phyloP scores from a whole-genome alignment of 1,140 invertebrate species.

The Drosophila varians region DNA sequence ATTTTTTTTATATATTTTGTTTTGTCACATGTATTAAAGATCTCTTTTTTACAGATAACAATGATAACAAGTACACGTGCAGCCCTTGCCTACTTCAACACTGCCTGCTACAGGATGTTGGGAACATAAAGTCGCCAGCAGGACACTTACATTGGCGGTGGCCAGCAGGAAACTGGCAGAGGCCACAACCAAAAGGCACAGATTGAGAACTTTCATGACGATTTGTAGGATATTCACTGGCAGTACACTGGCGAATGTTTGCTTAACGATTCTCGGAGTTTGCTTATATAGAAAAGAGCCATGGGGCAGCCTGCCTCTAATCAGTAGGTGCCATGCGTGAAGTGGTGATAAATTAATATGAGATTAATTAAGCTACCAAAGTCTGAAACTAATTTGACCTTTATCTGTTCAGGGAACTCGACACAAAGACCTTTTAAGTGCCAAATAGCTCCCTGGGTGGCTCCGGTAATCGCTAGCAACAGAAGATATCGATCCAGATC shows the following conservation, averaged over 20 bases:
- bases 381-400: slow-evolving; percentile 18
- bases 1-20: background rate
- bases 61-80: background rate
- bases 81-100: background rate
- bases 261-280: background rate
- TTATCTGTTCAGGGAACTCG: slow-evolving; percentile 32
- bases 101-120: no score
- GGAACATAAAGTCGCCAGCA: no score
- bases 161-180: slow-evolving; percentile 52
- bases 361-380: slow-evolving; percentile 45
- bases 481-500: background rate
- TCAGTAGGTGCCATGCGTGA: slow-evolving; percentile 3
- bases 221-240: background rate
- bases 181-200: slow-evolving; percentile 48
- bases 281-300: slow-evolving; percentile 44
- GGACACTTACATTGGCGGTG: slow-evolving; percentile 43
- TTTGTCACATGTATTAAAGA: slow-evolving; percentile 10
- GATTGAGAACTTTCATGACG: slow-evolving; percentile 55
- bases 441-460: slow-evolving; percentile 12
- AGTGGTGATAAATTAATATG: slow-evolving; percentile 27
- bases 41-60: background rate
- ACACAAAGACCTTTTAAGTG: slow-evolving; percentile 1
- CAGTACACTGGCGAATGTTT: slow-evolving; percentile 29
- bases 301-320: background rate
- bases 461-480: background rate